A percentile compares a stretch with the other conserved stretches of the same genome.
Evolutionary conservation across 2,113 vertebrate species (phyloP).

Genomic region (Cyanoderma ruficeps): DNA sequence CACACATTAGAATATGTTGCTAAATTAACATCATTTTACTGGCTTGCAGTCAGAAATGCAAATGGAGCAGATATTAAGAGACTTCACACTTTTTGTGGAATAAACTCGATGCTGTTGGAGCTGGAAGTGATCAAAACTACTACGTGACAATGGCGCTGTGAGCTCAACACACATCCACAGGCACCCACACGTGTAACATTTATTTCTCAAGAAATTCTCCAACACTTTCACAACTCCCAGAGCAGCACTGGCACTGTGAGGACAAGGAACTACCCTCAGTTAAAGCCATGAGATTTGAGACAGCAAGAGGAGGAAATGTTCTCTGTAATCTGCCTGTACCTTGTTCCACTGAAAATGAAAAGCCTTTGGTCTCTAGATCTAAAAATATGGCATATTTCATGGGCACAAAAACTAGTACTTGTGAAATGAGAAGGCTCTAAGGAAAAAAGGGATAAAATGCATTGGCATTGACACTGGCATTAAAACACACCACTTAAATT

Average conservation of each 20-base stretch:
- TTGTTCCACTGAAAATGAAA: neutral
- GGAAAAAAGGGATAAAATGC: neutral
- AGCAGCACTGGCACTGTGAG: neutral
- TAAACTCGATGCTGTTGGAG: neutral
- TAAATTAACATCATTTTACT: constrained; percentile 52
- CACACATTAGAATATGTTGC: neutral
- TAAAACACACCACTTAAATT: neutral
- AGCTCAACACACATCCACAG: neutral
- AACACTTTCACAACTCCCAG: neutral
- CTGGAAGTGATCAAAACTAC: neutral
- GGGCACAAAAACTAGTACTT: neutral
- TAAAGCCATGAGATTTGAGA: neutral
- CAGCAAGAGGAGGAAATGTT: neutral
- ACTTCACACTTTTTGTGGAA: neutral
- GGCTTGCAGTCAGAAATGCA: constrained; percentile 23
- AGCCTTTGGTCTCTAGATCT: neutral
- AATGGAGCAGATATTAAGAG: neutral
- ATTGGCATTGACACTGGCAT: neutral
- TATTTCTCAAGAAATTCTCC: neutral
- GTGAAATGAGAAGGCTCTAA: neutral
- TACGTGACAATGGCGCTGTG: accelerated
- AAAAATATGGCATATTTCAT: neutral
- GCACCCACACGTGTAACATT: neutral
- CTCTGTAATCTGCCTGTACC: neutral
- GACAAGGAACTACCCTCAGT: neutral